Conservation (phyloP, 1,140 invertebrate species). For the Drosophila leontia region DNA sequence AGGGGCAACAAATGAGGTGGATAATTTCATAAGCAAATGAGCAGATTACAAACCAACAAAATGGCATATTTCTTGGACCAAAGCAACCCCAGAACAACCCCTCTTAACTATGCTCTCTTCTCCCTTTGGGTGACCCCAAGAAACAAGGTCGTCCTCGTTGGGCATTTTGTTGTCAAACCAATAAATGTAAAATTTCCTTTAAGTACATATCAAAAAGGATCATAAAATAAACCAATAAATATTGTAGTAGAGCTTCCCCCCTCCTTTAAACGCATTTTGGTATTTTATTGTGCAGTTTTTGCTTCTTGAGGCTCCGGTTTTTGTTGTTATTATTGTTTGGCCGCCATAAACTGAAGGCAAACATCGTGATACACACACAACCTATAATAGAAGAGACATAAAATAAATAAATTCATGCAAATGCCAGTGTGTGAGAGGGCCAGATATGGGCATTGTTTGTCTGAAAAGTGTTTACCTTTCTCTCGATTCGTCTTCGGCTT, state of each 20-base stretch:
- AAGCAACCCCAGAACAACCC: conserved; percentile 42
- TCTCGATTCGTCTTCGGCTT: conserved; percentile 43
- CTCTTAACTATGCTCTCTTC: conserved; percentile 16
- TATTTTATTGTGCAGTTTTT: conserved; percentile 73
- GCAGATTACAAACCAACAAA: conserved; percentile 79
- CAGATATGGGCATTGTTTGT: conserved; percentile 60
- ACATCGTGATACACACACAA: conserved; percentile 28
- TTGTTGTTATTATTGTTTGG: conserved; percentile 55
- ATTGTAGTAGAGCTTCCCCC: conserved; percentile 48
- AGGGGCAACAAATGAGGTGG: conserved; percentile 81
- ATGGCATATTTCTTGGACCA: conserved; percentile 69
- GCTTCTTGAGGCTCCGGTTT: conserved; percentile 55
- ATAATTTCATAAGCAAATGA: conserved; percentile 83
- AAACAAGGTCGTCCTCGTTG: conserved; percentile 49
- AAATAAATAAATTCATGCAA: conserved; percentile 82
- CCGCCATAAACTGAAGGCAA: conserved; percentile 50
- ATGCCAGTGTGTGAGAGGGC: conserved; percentile 41
- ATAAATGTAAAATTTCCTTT: conserved; percentile 82
- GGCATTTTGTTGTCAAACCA: conserved; percentile 78
- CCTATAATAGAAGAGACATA: conserved; percentile 64
- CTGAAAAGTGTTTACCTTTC: conserved; percentile 64
- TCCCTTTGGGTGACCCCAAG: conserved; percentile 39
- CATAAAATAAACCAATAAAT: conserved; percentile 83
- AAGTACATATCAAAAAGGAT: conserved; percentile 80
- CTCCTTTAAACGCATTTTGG: conserved; percentile 40